Evolutionary conservation across 2,888 invertebrate species (phyloP).

Genomic region (Sphaeridia pumilis): DNA sequence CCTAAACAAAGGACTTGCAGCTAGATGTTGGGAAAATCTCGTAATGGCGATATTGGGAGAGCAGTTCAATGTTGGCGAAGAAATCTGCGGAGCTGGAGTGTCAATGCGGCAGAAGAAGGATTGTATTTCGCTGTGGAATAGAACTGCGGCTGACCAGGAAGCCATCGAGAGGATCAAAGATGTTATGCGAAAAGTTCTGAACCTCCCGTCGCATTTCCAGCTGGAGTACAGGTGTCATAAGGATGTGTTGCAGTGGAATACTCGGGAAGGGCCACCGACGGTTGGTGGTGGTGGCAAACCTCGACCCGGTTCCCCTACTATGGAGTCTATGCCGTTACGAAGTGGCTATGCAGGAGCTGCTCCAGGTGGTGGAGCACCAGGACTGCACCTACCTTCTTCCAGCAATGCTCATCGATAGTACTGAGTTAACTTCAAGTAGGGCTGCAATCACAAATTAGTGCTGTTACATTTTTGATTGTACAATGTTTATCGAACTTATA

Average conservation of each 20-base stretch:
- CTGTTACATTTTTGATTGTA: too few species aligned
- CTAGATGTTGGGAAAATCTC: slow-evolving; percentile 96
- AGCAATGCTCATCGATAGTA: slow-evolving; percentile 16
- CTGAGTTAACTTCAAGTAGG: too few species aligned
- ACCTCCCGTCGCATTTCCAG: slow-evolving; percentile 80
- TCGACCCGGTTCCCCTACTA: slow-evolving; percentile 14
- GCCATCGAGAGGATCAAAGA: slow-evolving; percentile 87
- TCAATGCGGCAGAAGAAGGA: slow-evolving; percentile 58
- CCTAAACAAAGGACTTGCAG: slow-evolving; percentile 55
- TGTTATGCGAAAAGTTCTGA: slow-evolving; percentile 83
- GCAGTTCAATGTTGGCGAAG: slow-evolving; percentile 96
- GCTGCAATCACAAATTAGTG: too few species aligned
- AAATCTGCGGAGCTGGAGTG: slow-evolving; percentile 77
- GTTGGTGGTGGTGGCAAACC: slow-evolving; percentile 9
- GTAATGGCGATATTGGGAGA: slow-evolving; percentile 97
- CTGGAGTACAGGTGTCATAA: slow-evolving; percentile 70
- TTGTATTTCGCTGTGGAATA: slow-evolving; percentile 93
- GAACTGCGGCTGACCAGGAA: slow-evolving; percentile 77
- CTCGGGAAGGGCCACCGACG: slow-evolving; percentile 22
- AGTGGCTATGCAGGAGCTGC: slow-evolving; percentile 7
- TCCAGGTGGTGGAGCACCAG: slow-evolving; percentile 9
- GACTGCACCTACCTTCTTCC: slow-evolving; percentile 11
- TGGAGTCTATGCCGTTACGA: slow-evolving; percentile 7
- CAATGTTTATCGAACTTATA: too few species aligned
- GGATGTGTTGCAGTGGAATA: slow-evolving; percentile 35